Percentiles rank a stretch among this genome's conserved stretches.
Evolutionary conservation across 2,113 vertebrate species (phyloP).

Genomic region (Trichechus manatus): DNA sequence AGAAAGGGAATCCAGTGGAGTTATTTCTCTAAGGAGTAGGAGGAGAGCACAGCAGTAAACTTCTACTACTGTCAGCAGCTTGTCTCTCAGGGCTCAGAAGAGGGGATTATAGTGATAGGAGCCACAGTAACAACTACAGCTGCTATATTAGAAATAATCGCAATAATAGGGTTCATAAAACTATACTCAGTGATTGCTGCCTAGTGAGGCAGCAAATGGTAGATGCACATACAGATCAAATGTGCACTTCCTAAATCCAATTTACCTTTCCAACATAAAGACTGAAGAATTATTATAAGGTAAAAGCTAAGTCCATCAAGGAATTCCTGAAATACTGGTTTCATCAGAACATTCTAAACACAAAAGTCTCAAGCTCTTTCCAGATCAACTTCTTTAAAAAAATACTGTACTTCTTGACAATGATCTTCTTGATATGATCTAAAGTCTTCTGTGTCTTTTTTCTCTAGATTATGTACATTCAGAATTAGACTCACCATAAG

Average conservation of each 20-base stretch:
- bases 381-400: constrained; percentile 27
- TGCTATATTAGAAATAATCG: constrained; percentile 27
- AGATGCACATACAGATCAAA: not conserved
- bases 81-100: not conserved
- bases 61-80: not conserved
- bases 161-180: not conserved
- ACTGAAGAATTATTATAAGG: not conserved
- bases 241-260: constrained; percentile 12
- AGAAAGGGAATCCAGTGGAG: not conserved
- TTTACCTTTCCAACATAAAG: not conserved
- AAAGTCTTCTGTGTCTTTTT: not conserved
- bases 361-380: not conserved
- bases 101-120: not conserved
- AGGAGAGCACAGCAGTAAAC: not conserved
- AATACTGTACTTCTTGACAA: not conserved
- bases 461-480: not conserved
- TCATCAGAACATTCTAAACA: constrained; percentile 5
- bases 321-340: constrained; percentile 6
- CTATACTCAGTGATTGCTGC: not conserved
- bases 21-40: not conserved
- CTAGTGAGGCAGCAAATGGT: not conserved
- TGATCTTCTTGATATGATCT: not conserved
- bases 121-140: not conserved
- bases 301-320: not conserved
- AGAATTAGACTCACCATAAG: not conserved